phyloP scores from a whole-genome alignment of 2,113 vertebrate genomes.

The Sapajus apella region DNA sequence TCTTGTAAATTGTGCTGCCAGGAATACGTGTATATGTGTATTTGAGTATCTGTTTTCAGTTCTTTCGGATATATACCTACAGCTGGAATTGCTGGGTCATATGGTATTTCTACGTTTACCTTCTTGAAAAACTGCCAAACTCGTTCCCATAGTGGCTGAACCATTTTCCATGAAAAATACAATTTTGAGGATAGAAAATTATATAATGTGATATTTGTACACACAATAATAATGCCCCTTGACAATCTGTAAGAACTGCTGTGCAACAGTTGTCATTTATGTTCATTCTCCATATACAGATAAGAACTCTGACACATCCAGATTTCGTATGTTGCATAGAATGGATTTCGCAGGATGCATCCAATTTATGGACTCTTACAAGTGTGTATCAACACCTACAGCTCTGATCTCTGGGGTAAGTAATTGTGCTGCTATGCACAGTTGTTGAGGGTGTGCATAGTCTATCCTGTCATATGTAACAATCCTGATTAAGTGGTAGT shows the following conservation, averaged over 20 bases:
- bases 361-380: background rate
- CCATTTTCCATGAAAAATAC: background rate
- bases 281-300: background rate
- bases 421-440: accelerated
- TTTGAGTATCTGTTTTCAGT: background rate
- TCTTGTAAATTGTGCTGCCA: background rate
- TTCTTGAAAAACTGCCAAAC: background rate
- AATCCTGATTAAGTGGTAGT: background rate
- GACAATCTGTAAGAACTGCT: background rate
- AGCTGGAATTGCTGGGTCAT: background rate
- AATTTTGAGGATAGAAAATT: background rate
- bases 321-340: background rate
- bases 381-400: background rate
- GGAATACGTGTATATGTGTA: background rate
- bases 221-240: background rate
- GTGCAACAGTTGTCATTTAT: background rate
- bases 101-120: background rate
- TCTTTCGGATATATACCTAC: background rate
- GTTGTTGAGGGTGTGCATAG: background rate
- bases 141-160: background rate
- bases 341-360: background rate
- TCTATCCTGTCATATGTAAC: background rate
- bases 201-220: background rate
- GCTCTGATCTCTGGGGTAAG: background rate
- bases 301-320: background rate